These are phyloP conservation scores for Bradypus variegatus DNA, from an alignment of 2,797 vertebrate genomes.

Conservation along the genomic window DNA sequence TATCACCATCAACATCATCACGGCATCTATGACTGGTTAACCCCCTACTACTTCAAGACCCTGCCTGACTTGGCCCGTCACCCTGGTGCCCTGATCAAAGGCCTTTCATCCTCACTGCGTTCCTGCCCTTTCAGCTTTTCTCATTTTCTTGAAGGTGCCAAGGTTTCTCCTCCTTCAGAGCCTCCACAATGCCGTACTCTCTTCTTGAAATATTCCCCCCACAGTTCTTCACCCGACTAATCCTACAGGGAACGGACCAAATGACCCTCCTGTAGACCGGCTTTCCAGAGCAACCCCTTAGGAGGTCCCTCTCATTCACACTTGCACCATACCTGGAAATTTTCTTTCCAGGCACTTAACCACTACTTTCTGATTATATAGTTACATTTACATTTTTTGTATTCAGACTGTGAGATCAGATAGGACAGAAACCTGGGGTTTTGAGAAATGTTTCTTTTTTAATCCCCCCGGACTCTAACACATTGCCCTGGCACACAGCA, in stretches of 20 bases:
- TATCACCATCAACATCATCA: background rate
- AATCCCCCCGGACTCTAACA: background rate
- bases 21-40: accelerated
- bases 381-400: background rate
- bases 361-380: background rate
- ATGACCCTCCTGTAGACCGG: background rate
- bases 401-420: background rate
- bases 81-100: background rate
- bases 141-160: background rate
- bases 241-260: background rate
- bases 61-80: background rate
- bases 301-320: background rate
- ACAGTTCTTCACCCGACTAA: background rate
- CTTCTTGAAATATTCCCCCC: background rate
- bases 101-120: background rate
- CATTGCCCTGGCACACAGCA: background rate
- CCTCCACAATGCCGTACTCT: background rate
- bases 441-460: background rate
- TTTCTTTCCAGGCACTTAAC: background rate
- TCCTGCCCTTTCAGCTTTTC: background rate
- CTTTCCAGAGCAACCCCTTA: background rate
- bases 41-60: background rate
- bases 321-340: background rate
- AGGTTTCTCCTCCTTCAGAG: background rate
- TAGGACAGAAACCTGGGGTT: background rate